These are phyloP conservation scores for Lophius americanus DNA, from an alignment of 2,797 vertebrate species.

Conservation along the genomic window DNA sequence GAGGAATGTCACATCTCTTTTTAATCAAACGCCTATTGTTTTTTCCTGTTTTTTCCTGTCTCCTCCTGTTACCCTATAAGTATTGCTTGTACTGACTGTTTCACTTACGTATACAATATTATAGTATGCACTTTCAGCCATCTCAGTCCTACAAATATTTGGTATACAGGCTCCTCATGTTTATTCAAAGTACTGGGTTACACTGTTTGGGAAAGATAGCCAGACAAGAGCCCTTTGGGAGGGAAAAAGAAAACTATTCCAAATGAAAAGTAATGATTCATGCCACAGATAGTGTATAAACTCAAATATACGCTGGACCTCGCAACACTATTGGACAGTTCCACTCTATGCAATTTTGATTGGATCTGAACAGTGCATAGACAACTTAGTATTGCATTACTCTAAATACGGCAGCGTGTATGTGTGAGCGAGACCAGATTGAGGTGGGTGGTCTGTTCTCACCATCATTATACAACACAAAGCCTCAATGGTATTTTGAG, in stretches of 20 bases:
- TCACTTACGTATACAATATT: slow-evolving; percentile 80
- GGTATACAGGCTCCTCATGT: slow-evolving; percentile 83
- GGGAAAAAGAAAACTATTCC: slow-evolving; percentile 79
- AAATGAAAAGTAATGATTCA: slow-evolving; percentile 84
- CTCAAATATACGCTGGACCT: slow-evolving; percentile 73
- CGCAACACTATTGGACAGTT: slow-evolving; percentile 73
- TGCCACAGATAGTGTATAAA: slow-evolving; percentile 81
- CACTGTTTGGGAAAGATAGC: slow-evolving; percentile 85
- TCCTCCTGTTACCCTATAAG: slow-evolving; percentile 75
- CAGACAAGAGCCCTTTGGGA: slow-evolving; percentile 77
- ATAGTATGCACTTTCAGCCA: slow-evolving; percentile 80
- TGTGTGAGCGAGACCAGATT: slow-evolving; percentile 56
- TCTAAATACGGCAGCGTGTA: slow-evolving; percentile 75
- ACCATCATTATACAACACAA: slow-evolving; percentile 80
- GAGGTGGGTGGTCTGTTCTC: slow-evolving; percentile 85
- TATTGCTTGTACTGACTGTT: slow-evolving; percentile 72
- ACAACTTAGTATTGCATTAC: slow-evolving; percentile 82
- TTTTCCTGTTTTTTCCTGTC: slow-evolving; percentile 48
- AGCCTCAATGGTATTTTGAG: slow-evolving; percentile 80
- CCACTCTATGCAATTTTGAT: slow-evolving; percentile 81
- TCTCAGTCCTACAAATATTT: slow-evolving; percentile 85
- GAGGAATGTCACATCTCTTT: slow-evolving; percentile 32
- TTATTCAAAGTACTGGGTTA: slow-evolving; percentile 85
- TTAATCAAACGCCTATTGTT: slow-evolving; percentile 53
- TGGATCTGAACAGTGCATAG: slow-evolving; percentile 80